A percentile compares a stretch with the other conserved stretches of the same genome.
These are phyloP conservation scores for Alsophila aescularia DNA, from an alignment of 2,888 invertebrate species.

Conservation along the genomic window DNA sequence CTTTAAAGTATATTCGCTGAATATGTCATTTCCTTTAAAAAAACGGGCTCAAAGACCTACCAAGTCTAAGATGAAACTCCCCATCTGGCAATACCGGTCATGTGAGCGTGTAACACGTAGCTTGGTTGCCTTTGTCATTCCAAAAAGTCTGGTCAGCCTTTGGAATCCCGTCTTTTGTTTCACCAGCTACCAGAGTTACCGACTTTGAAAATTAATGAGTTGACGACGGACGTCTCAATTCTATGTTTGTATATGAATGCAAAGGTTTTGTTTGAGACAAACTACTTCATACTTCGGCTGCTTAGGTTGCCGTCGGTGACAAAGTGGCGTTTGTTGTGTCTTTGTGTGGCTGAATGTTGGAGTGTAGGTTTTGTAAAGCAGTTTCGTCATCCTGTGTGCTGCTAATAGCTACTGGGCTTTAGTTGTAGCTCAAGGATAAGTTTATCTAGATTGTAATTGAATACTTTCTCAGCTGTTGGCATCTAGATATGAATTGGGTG, in stretches of 20 bases:
- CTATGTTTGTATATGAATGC: conserved; percentile 55
- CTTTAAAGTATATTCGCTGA: neutral
- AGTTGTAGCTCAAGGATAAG: conserved; percentile 10
- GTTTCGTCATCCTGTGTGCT: conserved; percentile 33
- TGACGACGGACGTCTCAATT: conserved; percentile 60
- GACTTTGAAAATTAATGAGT: conserved; percentile 79
- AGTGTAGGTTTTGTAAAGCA: conserved; percentile 31
- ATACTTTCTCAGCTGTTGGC: neutral
- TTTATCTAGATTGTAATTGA: neutral
- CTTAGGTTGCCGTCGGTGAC: conserved; percentile 33
- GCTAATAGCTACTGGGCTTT: conserved; percentile 27
- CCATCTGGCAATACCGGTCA: conserved; percentile 19
- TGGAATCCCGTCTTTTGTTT: conserved; percentile 46
- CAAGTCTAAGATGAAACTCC: neutral
- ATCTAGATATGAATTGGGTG: neutral
- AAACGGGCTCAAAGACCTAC: neutral
- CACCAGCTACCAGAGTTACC: conserved; percentile 58
- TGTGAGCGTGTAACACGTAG: conserved; percentile 68
- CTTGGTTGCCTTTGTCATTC: conserved; percentile 59
- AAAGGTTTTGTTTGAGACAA: conserved; percentile 42
- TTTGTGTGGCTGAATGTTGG: conserved; percentile 33
- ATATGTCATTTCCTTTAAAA: neutral
- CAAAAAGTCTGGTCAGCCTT: conserved; percentile 55
- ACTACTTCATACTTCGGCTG: conserved; percentile 37
- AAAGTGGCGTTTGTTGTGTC: conserved; percentile 38